Percentiles rank a stretch among this genome's conserved stretches.
phyloP scores from a whole-genome alignment of 2,888 invertebrate genomes.

The Heliconius ethilla region DNA sequence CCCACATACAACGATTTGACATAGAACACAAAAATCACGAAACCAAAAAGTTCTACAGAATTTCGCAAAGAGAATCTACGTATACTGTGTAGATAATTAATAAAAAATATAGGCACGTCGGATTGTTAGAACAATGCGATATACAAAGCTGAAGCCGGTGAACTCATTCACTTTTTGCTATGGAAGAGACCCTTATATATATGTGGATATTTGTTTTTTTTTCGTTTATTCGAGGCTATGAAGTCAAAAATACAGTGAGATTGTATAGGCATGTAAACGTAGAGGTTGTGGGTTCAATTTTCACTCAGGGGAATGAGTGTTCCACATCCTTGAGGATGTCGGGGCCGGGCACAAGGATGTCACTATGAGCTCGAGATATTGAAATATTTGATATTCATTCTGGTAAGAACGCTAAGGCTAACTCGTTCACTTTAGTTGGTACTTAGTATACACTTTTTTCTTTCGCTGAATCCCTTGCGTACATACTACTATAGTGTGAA shows the following conservation, averaged over 20 bases:
- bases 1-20: not conserved
- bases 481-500: not conserved
- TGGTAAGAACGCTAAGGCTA: not conserved
- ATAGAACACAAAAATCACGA: not conserved
- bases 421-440: not conserved
- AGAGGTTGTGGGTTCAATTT: not conserved
- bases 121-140: slow-evolving; percentile 22
- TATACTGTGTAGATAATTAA: slow-evolving; percentile 11
- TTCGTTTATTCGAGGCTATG: not conserved
- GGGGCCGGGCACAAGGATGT: no score
- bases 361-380: no score
- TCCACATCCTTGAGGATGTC: not conserved
- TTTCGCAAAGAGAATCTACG: slow-evolving; percentile 14
- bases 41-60: not conserved
- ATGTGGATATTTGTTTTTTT: not conserved
- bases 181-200: not conserved
- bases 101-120: slow-evolving; percentile 6
- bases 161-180: slow-evolving; percentile 4
- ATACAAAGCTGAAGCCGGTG: slow-evolving; percentile 10
- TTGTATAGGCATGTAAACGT: not conserved
- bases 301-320: not conserved
- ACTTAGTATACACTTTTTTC: not conserved
- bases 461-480: not conserved
- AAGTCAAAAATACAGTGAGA: not conserved
- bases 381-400: no score